A percentile compares a stretch with the other conserved stretches of the same genome.
phyloP scores from a whole-genome alignment of 2,888 invertebrate species.

The Ypsolopha sequella region DNA sequence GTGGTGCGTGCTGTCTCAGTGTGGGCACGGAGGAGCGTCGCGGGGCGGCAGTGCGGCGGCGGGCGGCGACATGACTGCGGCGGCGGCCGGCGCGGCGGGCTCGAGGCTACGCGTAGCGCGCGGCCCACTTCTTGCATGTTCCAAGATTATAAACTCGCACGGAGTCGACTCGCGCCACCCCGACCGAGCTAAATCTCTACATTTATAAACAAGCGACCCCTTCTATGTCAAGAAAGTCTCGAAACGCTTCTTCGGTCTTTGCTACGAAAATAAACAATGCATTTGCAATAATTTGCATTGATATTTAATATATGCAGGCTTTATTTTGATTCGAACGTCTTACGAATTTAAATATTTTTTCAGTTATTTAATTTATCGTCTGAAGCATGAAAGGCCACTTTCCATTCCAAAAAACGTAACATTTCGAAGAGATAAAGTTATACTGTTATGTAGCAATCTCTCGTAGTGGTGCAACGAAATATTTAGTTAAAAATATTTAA shows the following conservation, averaged over 20 bases:
- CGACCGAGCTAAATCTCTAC: background rate
- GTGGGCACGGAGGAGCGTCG: conserved; percentile 33
- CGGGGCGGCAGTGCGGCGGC: conserved; percentile 57
- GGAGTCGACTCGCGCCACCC: background rate
- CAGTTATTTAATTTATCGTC: too few species aligned
- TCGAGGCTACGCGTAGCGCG: conserved; percentile 8
- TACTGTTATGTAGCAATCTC: too few species aligned
- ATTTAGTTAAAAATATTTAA: too few species aligned
- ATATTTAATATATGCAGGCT: conserved; percentile 11
- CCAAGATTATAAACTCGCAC: conserved; percentile 44
- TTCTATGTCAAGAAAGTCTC: conserved; percentile 41
- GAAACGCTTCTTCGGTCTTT: conserved; percentile 18
- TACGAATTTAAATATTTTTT: too few species aligned
- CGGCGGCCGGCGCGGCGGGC: conserved; percentile 13
- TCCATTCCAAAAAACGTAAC: too few species aligned
- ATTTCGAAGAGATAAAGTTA: too few species aligned
- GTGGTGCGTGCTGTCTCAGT: conserved; percentile 25
- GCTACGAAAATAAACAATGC: background rate
- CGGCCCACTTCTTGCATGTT: conserved; percentile 63
- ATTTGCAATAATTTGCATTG: conserved; percentile 36
- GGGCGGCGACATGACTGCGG: conserved; percentile 64
- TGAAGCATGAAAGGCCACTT: too few species aligned
- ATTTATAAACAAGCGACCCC: conserved; percentile 2
- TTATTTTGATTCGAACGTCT: too few species aligned
- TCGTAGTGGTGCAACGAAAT: too few species aligned